Base-by-base conservation (phyloP, 2,888 invertebrate genomes). In the Ophion ventricosus region DNA sequence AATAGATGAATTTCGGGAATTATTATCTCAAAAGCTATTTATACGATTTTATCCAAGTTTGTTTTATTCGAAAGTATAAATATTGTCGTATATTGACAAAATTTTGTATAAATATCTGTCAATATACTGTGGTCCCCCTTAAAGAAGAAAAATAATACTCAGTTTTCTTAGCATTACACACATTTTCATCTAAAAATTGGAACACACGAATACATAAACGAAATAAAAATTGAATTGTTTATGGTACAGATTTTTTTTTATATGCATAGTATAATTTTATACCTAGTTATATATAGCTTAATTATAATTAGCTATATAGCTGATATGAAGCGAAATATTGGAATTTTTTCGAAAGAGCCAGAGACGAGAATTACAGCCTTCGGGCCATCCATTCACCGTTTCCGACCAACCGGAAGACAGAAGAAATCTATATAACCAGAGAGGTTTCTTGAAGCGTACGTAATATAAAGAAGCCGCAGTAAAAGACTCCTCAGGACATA, bases 401-500 rank as follows among this genome's bases (percentile, higher is more conserved):
- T 78, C 57, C 77, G 81, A 64, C 81, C 69, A 66, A 72, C 72
- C 67, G 64, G 11, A 76, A 35, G 11, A 57, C 26, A 43, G 84
- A 80, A 74, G 80, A 11, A 59, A 81, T 82, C 82, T 80, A 88
- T 56, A 70, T 54, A 64, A 72, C 49, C n/a, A 40, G 56, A 56
- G 61, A 70, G 49, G 14, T 75, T 75, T 70, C 70, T 70, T n/a
- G 11, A 56, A 63, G 82, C 82, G 84, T 66, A 56, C 70, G 70
- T 79, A 79, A 79, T 70, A 70, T 79, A 81, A 78, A 81, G 70
- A 75, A 74, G 76, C 75, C 70, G 84, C 75, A 64, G 81, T 84
- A 84, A 84, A 84, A 81, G 43, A 69, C 54, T 61, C 29, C 74
- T 73, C 66, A 57, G 70, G 61, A 59, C 43, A 72, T 61, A n/a